Evolutionary conservation across 2,797 vertebrate genomes (phyloP), one percentile per base, ranked within the genome.

Genomic region (Rhinogobio ventralis): DNA sequence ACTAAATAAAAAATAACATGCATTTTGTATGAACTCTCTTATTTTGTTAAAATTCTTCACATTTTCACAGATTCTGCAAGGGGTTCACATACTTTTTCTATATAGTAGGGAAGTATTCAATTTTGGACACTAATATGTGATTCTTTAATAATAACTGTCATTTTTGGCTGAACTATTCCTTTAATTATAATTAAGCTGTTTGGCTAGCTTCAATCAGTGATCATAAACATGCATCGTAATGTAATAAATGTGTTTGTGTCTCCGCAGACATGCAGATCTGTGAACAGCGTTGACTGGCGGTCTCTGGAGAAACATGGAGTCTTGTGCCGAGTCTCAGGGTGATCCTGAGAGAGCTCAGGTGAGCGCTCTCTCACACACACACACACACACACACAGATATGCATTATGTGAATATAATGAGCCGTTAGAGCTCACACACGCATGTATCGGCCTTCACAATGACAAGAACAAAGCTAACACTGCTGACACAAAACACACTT

Each of bases 341-440:
- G 95, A 96, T 89, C 91, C 94, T 83, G 94, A 96, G 88, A 94
- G 91, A 93, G 91, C 92, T 90, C 90, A 91, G 93, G 95, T 96
- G 89, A 96, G 95, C 7, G 5, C 55, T 17, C 28, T 20, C 62
- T 10, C 57, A 46, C 82, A 42, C 33, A 36, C 11, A 68, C 73
- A 75, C 42, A 67, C 45, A 73, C 53, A 55, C 33, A 49, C 81
- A 74, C 69, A 66, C 76, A 57, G 36, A 45, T 20, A 20, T 46
- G 20, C 53, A 33, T 55, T 13, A 72, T 51, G 7, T 30, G 19
- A 17, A 20, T 39, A 39, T 74, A 55, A 57, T 68, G 33, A 68
- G 72, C 23, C 33, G 68, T 55, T 69, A 45, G 64, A 68, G 62
- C 81, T 28, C 66, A 42, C 53, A 62, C n/a, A 39, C 30, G 17